Base-by-base conservation (phyloP, 2,113 vertebrate species). In the Zingel zingel region DNA sequence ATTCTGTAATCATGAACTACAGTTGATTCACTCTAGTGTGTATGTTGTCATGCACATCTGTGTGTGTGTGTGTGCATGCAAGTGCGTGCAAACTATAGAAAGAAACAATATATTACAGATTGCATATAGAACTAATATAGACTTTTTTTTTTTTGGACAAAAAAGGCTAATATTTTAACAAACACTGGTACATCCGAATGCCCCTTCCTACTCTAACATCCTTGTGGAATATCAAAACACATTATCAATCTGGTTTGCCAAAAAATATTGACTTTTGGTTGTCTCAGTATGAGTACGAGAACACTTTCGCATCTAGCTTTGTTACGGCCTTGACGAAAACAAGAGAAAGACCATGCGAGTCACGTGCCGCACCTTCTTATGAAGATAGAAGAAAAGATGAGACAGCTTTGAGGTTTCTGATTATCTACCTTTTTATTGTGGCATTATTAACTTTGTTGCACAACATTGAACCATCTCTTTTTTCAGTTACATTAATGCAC, bases 261-360 rank as follows among this genome's bases (percentile, higher is more conserved):
- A 66, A 9, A 30, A 27, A 57, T 13, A 67, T 13, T 80, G 68
- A 80, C 67, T 72, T 68, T n/a, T 59, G 62, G 65, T 45, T 48
- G 12, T 65, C 25, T 69, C 30, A 27, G 79, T 63, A 2, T 48
- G 39, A 78, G 23, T 45, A 30, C 13, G 19, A 39, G 23, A 68
- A 53, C 9, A 7, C 43, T 64, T 56, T 74, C 73, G 57, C 74
- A 48, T 51, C 13, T 50, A 50, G n/a, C 45, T 50, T 59, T 64
- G 33, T 82, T 64, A 27, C 2, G 27, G 27, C 27, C 27, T 27
- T 27, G 27, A 27, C 27, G 3, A 27, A 27, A 27, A 27, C 27
- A 25, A 25, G 27, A 50, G 10, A 63, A 51, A 66, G n/a, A 61
- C 18, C 7, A 48, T 1, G 15, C 19, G 5, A 33, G 30, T 33